A percentile compares a stretch with the other conserved stretches of the same genome.
phyloP scores from a whole-genome alignment of 2,113 vertebrate genomes.

The Xiphophorus maculatus region DNA sequence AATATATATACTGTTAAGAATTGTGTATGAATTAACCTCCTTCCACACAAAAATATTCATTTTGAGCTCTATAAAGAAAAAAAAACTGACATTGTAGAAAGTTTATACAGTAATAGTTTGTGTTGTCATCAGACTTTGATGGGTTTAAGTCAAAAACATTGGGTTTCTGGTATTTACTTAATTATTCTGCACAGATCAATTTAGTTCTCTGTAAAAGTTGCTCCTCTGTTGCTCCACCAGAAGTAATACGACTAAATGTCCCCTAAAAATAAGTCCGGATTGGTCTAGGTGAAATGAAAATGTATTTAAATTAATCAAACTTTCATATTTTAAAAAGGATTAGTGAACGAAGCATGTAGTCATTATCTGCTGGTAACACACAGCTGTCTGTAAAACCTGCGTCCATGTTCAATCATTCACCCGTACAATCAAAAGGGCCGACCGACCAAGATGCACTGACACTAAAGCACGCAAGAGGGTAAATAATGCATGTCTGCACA shows the following conservation, averaged over 20 bases:
- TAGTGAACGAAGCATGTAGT: neutral
- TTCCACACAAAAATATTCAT: too few species aligned
- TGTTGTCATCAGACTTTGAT: too few species aligned
- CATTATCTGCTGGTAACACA: neutral
- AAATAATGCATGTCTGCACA: slow-evolving; percentile 72
- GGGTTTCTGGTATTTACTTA: too few species aligned
- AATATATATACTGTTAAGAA: too few species aligned
- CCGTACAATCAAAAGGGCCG: slow-evolving; percentile 11
- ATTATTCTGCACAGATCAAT: too few species aligned
- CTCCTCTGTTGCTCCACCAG: too few species aligned
- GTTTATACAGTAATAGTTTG: too few species aligned
- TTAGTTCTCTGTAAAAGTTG: too few species aligned
- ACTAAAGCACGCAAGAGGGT: slow-evolving; percentile 44
- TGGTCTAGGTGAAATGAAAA: neutral
- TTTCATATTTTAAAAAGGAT: neutral
- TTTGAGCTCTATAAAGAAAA: too few species aligned
- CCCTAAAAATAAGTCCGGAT: neutral
- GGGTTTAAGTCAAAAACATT: too few species aligned
- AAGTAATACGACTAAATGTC: neutral
- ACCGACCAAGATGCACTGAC: slow-evolving; percentile 37
- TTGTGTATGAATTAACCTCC: too few species aligned
- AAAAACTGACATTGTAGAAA: too few species aligned
- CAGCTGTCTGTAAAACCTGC: neutral
- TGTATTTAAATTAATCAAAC: neutral
- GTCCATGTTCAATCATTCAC: slow-evolving; percentile 20